phyloP scores from a whole-genome alignment of 2,888 invertebrate species.

The Microctonus brassicae region DNA sequence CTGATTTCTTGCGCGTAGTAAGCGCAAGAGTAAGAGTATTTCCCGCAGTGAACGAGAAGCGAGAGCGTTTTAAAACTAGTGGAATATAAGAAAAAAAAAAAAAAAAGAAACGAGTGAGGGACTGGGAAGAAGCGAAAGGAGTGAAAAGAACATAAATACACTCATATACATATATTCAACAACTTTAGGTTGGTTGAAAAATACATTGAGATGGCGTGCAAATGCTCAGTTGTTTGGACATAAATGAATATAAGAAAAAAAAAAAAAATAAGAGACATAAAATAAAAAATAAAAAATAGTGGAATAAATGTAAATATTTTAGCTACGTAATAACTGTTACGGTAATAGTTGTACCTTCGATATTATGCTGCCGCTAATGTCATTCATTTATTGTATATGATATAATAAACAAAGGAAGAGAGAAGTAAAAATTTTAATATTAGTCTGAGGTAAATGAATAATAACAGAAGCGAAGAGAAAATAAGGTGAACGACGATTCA shows the following conservation, averaged over 20 bases:
- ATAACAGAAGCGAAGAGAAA: too few species aligned
- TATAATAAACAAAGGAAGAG: slow-evolving; percentile 59
- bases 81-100: too few species aligned
- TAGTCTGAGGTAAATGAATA: too few species aligned
- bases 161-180: background rate
- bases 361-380: slow-evolving; percentile 69
- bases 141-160: slow-evolving; percentile 40
- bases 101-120: slow-evolving; percentile 1
- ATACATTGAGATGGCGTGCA: slow-evolving; percentile 32
- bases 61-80: slow-evolving; percentile 45
- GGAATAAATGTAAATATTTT: too few species aligned
- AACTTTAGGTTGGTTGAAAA: slow-evolving; percentile 17
- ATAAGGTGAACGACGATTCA: too few species aligned
- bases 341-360: slow-evolving; percentile 63
- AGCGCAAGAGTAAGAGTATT: slow-evolving; percentile 66
- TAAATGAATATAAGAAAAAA: slow-evolving; percentile 42
- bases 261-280: slow-evolving; percentile 31
- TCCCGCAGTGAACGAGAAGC: slow-evolving; percentile 42
- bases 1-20: slow-evolving; percentile 67
- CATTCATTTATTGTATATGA: slow-evolving; percentile 68
- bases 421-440: too few species aligned
- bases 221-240: slow-evolving; percentile 9
- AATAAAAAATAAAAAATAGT: slow-evolving; percentile 49
- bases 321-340: slow-evolving; percentile 68
- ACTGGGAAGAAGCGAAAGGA: slow-evolving; percentile 43